Percentiles rank a stretch among this genome's conserved stretches.
Evolutionary conservation across 1,140 invertebrate genomes (phyloP).

Genomic region (Caerostris extrusa): DNA sequence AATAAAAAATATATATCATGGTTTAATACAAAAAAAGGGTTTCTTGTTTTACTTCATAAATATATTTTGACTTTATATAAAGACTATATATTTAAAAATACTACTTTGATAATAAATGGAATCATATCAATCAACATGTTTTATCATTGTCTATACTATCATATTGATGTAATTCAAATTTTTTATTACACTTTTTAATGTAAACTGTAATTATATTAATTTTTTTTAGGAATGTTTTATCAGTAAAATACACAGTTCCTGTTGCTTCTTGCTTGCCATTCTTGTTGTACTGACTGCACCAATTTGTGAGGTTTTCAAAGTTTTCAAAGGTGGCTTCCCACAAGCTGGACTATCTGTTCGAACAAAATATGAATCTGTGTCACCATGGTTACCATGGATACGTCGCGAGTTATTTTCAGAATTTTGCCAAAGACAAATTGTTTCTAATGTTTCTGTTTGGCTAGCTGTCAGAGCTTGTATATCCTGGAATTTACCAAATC

Average conservation of each 20-base stretch:
- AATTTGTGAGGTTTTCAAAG: slow-evolving; percentile 16
- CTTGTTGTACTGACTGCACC: slow-evolving; percentile 56
- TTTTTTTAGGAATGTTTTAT: slow-evolving; percentile 33
- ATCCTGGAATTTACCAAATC: slow-evolving; percentile 43
- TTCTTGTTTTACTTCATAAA: no score
- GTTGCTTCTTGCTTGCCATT: slow-evolving; percentile 49
- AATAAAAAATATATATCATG: no score
- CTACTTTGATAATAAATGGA: background rate
- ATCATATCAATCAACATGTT: background rate
- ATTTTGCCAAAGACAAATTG: slow-evolving; percentile 50
- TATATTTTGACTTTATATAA: no score
- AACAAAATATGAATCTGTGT: slow-evolving; percentile 38
- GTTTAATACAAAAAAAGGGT: no score
- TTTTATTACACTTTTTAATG: background rate
- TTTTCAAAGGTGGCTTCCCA: slow-evolving; percentile 67
- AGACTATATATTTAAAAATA: no score
- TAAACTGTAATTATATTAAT: background rate
- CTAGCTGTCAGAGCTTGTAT: slow-evolving; percentile 46
- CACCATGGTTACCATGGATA: slow-evolving; percentile 70
- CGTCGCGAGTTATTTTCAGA: slow-evolving; percentile 61
- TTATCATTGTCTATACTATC: background rate
- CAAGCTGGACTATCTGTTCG: slow-evolving; percentile 45
- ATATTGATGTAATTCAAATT: background rate
- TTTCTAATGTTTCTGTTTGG: slow-evolving; percentile 66
- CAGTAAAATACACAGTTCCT: slow-evolving; percentile 66